phyloP scores from a whole-genome alignment of 2,888 invertebrate genomes.

The Thecocarcelia acutangulata region DNA sequence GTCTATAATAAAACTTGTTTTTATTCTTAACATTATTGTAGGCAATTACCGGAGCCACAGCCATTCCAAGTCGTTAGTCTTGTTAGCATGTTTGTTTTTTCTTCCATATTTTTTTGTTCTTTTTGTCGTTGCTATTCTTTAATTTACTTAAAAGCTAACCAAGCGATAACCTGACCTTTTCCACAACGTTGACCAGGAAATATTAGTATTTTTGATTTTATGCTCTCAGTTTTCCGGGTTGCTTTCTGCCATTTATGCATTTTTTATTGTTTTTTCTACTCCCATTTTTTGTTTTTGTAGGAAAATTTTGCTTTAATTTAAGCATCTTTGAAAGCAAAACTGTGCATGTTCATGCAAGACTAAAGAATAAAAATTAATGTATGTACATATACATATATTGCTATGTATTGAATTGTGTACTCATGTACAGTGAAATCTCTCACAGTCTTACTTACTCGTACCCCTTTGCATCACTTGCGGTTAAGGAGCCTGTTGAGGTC shows the following conservation, averaged over 20 bases:
- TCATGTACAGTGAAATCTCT: too few species aligned
- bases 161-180: slow-evolving; percentile 43
- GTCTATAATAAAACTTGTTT: too few species aligned
- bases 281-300: not conserved
- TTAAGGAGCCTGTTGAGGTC: too few species aligned
- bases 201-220: slow-evolving; percentile 10
- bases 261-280: not conserved
- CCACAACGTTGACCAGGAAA: slow-evolving; percentile 23
- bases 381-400: too few species aligned
- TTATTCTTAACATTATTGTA: too few species aligned
- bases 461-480: too few species aligned
- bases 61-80: not conserved
- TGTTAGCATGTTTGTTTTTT: not conserved
- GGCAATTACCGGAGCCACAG: too few species aligned
- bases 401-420: too few species aligned
- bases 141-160: slow-evolving; percentile 29
- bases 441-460: too few species aligned
- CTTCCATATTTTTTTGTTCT: not conserved
- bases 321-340: too few species aligned
- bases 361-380: too few species aligned
- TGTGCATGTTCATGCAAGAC: too few species aligned
- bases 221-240: not conserved
- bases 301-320: not conserved
- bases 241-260: not conserved
- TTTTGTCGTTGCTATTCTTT: not conserved